These are phyloP conservation scores for Hycleus phaleratus DNA, from an alignment of 1,140 invertebrate genomes.

Conservation along the genomic window DNA sequence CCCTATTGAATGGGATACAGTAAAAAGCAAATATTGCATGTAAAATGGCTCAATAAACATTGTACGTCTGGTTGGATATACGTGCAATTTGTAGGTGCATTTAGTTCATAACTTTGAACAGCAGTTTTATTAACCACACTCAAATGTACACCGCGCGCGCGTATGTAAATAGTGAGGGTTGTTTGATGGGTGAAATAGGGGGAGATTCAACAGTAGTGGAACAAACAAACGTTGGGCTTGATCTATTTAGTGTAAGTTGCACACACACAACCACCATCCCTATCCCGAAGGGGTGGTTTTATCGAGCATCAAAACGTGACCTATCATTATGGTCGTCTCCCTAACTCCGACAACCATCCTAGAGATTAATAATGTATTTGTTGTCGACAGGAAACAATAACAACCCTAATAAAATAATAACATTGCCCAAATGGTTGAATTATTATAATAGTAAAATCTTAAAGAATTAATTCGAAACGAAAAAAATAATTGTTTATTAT, in stretches of 20 bases:
- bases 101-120: slow-evolving; percentile 7
- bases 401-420: too few species aligned
- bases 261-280: not conserved
- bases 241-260: slow-evolving; percentile 8
- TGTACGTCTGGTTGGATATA: slow-evolving; percentile 18
- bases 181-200: not conserved
- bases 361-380: not conserved
- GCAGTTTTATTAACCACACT: slow-evolving; percentile 16
- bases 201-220: not conserved
- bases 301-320: slow-evolving; percentile 25
- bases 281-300: slow-evolving; percentile 5
- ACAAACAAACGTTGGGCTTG: slow-evolving; percentile 1
- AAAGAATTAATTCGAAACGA: not conserved
- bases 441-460: not conserved
- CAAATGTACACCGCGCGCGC: slow-evolving; percentile 1
- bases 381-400: not conserved
- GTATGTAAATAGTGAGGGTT: slow-evolving; percentile 10
- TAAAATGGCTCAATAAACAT: slow-evolving; percentile 28
- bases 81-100: slow-evolving; percentile 21
- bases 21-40: slow-evolving; percentile 22
- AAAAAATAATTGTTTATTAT: not conserved
- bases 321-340: slow-evolving; percentile 21
- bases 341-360: not conserved
- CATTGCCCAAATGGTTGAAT: not conserved
- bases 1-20: slow-evolving; percentile 14